Conservation (phyloP, 2,113 vertebrate genomes). For the Chiloscyllium plagiosum region DNA sequence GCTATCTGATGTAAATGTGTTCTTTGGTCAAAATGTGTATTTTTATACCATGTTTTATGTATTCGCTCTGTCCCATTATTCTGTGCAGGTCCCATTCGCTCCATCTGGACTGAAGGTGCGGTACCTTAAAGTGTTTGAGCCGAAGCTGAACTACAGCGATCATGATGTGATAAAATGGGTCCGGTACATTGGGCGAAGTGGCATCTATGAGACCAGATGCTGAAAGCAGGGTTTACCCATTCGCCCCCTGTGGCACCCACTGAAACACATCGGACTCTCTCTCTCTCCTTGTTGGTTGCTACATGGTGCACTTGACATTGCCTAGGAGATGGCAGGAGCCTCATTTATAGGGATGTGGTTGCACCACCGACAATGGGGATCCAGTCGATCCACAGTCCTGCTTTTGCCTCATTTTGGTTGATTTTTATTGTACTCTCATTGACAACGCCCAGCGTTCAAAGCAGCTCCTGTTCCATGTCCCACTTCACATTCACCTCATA, state of each 20-base stretch:
- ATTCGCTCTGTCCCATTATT: constrained; percentile 36
- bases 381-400: neutral
- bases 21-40: neutral
- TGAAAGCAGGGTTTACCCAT: constrained; percentile 44
- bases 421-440: constrained; percentile 39
- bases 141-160: constrained; percentile 99
- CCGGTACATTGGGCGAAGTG: constrained; percentile 95
- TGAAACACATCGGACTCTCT: constrained; percentile 11
- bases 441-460: neutral
- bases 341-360: neutral
- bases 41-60: neutral
- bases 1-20: neutral
- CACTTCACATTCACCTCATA: constrained; percentile 4
- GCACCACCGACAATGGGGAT: constrained; percentile 19
- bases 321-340: neutral
- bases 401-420: neutral
- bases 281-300: neutral
- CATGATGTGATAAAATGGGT: constrained; percentile 99
- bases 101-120: constrained; percentile 98
- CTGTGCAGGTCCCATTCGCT: constrained; percentile 83
- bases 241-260: neutral
- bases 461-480: neutral
- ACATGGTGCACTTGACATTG: constrained; percentile 16
- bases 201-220: constrained; percentile 98
- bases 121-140: constrained; percentile 98